Conservation (phyloP, 2,888 invertebrate genomes). For the Baronia brevicornis region DNA sequence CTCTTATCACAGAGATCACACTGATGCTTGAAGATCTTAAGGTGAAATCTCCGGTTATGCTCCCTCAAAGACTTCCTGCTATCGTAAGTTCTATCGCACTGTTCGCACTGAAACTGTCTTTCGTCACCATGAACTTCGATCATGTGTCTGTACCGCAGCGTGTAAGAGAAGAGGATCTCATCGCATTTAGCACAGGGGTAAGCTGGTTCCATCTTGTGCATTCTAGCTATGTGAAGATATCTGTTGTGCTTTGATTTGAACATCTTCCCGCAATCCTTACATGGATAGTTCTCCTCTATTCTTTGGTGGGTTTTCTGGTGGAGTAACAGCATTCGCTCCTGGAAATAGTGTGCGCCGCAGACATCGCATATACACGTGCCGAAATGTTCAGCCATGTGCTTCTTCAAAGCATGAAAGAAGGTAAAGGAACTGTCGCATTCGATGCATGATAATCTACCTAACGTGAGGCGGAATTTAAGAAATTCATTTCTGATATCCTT, state of each 20-base stretch:
- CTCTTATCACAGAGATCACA: conserved; percentile 72
- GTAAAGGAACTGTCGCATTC: conserved; percentile 33
- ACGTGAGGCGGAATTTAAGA: conserved; percentile 43
- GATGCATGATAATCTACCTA: conserved; percentile 34
- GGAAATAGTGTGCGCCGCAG: conserved; percentile 65
- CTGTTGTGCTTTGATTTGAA: conserved; percentile 59
- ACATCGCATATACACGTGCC: conserved; percentile 57
- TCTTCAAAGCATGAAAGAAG: conserved; percentile 53
- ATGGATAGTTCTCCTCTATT: conserved; percentile 59
- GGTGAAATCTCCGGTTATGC: conserved; percentile 51
- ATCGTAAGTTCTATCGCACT: conserved; percentile 58
- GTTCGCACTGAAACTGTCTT: conserved; percentile 47
- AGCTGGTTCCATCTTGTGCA: conserved; percentile 54
- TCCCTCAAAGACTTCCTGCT: conserved; percentile 54
- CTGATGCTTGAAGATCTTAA: conserved; percentile 61
- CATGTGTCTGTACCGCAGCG: conserved; percentile 50
- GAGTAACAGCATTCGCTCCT: conserved; percentile 53
- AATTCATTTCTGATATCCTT: conserved; percentile 35
- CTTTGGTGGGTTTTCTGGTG: conserved; percentile 51
- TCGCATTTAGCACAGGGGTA: conserved; percentile 61
- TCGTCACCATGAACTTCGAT: conserved; percentile 53
- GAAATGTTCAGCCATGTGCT: conserved; percentile 61
- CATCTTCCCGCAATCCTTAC: conserved; percentile 62
- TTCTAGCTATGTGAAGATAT: conserved; percentile 46
- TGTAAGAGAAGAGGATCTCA: conserved; percentile 51